These are phyloP conservation scores for Penaeus monodon DNA, from an alignment of 2,888 invertebrate genomes.

Conservation along the genomic window DNA sequence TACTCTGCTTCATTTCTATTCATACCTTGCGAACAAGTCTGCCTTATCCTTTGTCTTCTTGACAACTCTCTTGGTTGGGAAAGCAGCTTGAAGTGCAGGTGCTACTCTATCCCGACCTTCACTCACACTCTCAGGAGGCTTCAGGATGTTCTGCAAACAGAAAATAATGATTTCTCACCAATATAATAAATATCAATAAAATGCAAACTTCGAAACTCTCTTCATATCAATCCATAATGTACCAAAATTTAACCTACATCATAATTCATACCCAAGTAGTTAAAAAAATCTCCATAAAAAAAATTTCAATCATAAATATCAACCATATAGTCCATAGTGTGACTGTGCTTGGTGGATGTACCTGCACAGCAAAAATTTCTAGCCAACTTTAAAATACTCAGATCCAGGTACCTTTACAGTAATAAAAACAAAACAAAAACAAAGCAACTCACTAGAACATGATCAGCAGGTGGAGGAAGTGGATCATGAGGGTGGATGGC, in stretches of 20 bases:
- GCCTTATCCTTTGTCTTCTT: conserved; percentile 48
- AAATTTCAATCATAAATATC: no score
- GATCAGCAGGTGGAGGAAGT: conserved; percentile 73
- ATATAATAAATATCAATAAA: not conserved
- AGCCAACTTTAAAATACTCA: no score
- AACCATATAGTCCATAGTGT: no score
- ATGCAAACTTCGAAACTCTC: no score
- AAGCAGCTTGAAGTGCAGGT: conserved; percentile 23
- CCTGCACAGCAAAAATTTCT: no score
- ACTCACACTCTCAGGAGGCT: conserved; percentile 41
- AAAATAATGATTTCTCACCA: not conserved
- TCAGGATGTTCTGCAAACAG: conserved; percentile 67
- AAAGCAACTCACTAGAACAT: conserved; percentile 71
- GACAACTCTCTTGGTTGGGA: conserved; percentile 54
- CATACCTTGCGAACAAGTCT: conserved; percentile 49
- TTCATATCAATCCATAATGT: no score
- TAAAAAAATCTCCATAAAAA: no score
- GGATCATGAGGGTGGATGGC: conserved; percentile 77
- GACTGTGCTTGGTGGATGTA: no score
- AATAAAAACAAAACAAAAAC: conserved; percentile 67
- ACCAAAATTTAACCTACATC: no score
- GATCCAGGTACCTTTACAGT: not conserved
- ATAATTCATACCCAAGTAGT: no score
- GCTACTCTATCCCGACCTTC: conserved; percentile 34
- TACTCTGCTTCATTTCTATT: not conserved